Evolutionary conservation across 2,113 vertebrate genomes (phyloP), one percentile per base, ranked within the genome.

Genomic region (Onychostruthus taczanowskii): DNA sequence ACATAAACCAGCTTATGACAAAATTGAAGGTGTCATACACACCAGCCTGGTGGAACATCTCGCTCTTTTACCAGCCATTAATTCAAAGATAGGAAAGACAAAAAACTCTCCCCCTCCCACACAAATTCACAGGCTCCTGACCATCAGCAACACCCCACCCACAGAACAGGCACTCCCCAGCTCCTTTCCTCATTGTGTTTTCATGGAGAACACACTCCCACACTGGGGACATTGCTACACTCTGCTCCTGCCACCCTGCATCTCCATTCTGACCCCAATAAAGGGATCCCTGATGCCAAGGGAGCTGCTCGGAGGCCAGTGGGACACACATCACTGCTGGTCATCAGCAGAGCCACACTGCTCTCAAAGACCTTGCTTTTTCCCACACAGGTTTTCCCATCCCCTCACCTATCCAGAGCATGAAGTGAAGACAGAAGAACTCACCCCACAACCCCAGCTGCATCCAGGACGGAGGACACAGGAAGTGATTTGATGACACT

Each of bases 211-310:
- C 64, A 69, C 35, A 3, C 8, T 82, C 31, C 52, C 7, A 2
- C 2, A 1, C 26, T 12, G 31, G 58, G 28, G 41, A 66, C 7
- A 3, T 6, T 1, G 2, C 73, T 8, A 11, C 13, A 19, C 30
- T 24, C 86, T 82, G 43, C 43, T 88, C 37, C 78, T 44, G 19
- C 10, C 55, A 44, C 41, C 22, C 78, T 53, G 18, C 16, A n/a
- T 16, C 69, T 43, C 59, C 31, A 4, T 39, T 26, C 7, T 4
- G 26, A 86, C 22, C 7, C 37, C 24, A 37, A 2, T 2, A 20
- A 63, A 86, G 41, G n/a, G 63, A 43, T 11, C 53, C 43, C 37
- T 0, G 2, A 26, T 33, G 50, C 73, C 13, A 3, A 37, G 44
- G 41, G 58, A 83, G 16, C 26, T 92, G 72, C 16, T 59, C 75